Conservation (phyloP, 2,888 invertebrate genomes). For the Drosophila mimetica region DNA sequence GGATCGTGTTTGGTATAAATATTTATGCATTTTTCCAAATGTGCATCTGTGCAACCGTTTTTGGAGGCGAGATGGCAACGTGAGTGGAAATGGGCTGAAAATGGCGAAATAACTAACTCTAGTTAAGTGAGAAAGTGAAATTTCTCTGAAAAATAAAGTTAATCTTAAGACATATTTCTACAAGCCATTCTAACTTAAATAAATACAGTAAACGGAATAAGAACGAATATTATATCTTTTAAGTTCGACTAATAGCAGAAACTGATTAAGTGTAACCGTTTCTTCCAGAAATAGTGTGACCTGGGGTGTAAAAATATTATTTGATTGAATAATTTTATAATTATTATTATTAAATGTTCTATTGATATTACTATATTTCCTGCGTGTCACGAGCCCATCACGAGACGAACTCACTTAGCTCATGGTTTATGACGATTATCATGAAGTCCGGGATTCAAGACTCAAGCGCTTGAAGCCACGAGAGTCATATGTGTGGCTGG, state of each 20-base stretch:
- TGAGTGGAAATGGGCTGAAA: conserved; percentile 7
- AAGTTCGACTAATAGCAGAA: too few species aligned
- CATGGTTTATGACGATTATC: conserved; percentile 37
- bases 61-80: conserved; percentile 16
- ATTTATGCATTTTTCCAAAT: conserved; percentile 72
- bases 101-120: too few species aligned
- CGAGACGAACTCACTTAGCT: conserved; percentile 17
- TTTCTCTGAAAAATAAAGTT: too few species aligned
- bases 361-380: background rate
- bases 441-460: conserved; percentile 27
- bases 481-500: conserved; percentile 47
- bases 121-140: too few species aligned
- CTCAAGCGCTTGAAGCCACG: conserved; percentile 1
- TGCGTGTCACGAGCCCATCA: conserved; percentile 25
- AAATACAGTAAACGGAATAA: too few species aligned
- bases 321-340: too few species aligned
- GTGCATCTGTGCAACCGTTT: conserved; percentile 29
- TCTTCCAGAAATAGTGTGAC: too few species aligned
- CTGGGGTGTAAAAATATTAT: too few species aligned
- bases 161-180: too few species aligned
- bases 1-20: conserved; percentile 44
- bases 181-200: too few species aligned
- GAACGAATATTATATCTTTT: too few species aligned
- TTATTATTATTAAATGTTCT: background rate
- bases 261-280: too few species aligned